Conservation (phyloP, 2,797 vertebrate species). For the Sebastes elongatus region DNA sequence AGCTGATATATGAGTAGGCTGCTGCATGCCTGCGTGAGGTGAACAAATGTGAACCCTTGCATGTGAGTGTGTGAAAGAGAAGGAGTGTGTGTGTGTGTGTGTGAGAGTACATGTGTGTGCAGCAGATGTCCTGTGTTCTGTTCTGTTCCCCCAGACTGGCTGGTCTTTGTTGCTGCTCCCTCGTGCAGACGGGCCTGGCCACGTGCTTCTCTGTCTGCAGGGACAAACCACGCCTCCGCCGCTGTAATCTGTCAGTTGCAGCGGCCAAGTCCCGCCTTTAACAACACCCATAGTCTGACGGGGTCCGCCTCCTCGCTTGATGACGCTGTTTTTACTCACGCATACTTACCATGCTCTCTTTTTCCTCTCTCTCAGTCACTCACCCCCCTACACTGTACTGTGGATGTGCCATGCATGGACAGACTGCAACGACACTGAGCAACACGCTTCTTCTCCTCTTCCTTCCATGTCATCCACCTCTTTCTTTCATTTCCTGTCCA, state of each 20-base stretch:
- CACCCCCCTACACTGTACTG: slow-evolving; percentile 24
- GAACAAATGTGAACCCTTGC: slow-evolving; percentile 51
- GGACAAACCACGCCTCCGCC: slow-evolving; percentile 51
- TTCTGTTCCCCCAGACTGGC: slow-evolving; percentile 64
- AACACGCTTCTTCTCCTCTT: slow-evolving; percentile 18
- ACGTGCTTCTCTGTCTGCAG: slow-evolving; percentile 76
- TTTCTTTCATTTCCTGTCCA: neutral
- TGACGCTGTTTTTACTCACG: slow-evolving; percentile 70
- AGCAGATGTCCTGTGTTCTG: slow-evolving; percentile 78
- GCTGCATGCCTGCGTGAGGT: slow-evolving; percentile 33
- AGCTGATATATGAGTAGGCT: slow-evolving; percentile 47
- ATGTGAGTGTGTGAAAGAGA: slow-evolving; percentile 33
- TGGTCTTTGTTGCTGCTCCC: slow-evolving; percentile 81
- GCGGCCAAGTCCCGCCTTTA: slow-evolving; percentile 57
- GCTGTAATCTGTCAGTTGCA: slow-evolving; percentile 74
- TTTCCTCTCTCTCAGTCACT: slow-evolving; percentile 18
- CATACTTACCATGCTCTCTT: slow-evolving; percentile 62
- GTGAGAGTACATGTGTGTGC: slow-evolving; percentile 53
- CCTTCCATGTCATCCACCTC: neutral
- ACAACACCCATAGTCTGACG: slow-evolving; percentile 33
- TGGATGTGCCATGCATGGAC: slow-evolving; percentile 2
- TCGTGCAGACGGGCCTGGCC: slow-evolving; percentile 76
- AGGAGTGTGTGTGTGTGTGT: slow-evolving; percentile 30
- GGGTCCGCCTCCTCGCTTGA: slow-evolving; percentile 41
- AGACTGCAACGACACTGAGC: neutral